These are phyloP conservation scores for Brachionus rubens DNA, from an alignment of 1,140 invertebrate genomes.

Conservation along the genomic window DNA sequence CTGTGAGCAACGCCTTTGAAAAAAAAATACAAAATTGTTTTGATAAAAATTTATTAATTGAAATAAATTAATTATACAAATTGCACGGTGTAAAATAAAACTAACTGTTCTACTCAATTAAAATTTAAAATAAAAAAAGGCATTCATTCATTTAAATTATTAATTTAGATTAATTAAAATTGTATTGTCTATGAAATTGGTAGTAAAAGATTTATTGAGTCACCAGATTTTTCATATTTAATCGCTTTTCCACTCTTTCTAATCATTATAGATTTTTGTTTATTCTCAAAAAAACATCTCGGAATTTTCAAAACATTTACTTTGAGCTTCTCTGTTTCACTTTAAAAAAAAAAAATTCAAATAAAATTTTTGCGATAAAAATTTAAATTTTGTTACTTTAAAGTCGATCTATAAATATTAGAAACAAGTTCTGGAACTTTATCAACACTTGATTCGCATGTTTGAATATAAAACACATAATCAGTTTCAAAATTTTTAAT, in stretches of 20 bases:
- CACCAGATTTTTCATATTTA: constrained; percentile 39
- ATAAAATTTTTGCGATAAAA: not conserved
- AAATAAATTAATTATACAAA: no score
- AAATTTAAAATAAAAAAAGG: not conserved
- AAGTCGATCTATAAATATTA: constrained; percentile 25
- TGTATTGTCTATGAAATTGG: no score
- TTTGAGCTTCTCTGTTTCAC: not conserved
- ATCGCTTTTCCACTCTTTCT: constrained; percentile 25
- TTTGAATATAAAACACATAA: constrained; percentile 24
- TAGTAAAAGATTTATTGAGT: constrained; percentile 34
- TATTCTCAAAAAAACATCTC: constrained; percentile 30
- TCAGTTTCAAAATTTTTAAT: constrained; percentile 1
- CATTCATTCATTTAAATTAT: not conserved
- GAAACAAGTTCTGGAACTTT: constrained; percentile 35
- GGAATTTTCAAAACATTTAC: constrained; percentile 40
- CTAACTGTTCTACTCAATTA: no score
- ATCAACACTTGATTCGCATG: not conserved
- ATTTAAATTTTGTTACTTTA: not conserved
- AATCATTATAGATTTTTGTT: constrained; percentile 36
- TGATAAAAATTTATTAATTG: no score
- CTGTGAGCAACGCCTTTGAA: not conserved
- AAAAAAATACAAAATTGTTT: no score
- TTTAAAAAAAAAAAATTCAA: not conserved
- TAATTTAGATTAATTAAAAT: no score
- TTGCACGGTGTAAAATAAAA: no score